Evolutionary conservation across 2,888 invertebrate species (phyloP).

Genomic region (Cephus pygmeus): DNA sequence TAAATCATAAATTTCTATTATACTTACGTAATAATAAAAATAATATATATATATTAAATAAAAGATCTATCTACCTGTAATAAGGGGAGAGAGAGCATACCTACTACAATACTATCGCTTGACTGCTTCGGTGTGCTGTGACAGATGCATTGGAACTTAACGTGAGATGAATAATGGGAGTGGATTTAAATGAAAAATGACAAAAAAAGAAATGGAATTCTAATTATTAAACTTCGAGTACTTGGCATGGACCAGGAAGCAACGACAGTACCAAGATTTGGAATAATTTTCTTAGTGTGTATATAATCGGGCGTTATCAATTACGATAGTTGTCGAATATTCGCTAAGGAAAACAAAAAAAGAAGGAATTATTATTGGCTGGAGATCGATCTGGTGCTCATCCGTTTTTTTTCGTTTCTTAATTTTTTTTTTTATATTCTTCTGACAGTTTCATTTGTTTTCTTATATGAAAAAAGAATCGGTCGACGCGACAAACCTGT

Average conservation of each 20-base stretch:
- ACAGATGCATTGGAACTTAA: conserved; percentile 26
- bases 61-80: conserved; percentile 24
- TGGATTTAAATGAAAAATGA: neutral
- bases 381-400: neutral
- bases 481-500: neutral
- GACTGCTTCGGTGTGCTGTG: conserved; percentile 41
- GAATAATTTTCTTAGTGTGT: conserved; percentile 53
- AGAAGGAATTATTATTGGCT: neutral
- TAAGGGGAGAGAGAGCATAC: conserved; percentile 15
- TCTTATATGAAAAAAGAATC: neutral
- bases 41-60: conserved; percentile 34
- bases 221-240: neutral
- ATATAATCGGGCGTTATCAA: conserved; percentile 44
- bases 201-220: neutral
- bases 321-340: neutral
- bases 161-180: neutral
- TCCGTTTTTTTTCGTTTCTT: neutral
- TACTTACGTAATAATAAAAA: conserved; percentile 39
- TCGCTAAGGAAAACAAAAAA: neutral
- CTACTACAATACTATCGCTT: conserved; percentile 10
- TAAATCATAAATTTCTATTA: conserved; percentile 38
- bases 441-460: neutral
- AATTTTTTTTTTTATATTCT: neutral
- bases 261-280: conserved; percentile 21
- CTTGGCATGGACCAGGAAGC: neutral